phyloP scores from a whole-genome alignment of 2,888 invertebrate genomes.

The Leptinotarsa peninsularis region DNA sequence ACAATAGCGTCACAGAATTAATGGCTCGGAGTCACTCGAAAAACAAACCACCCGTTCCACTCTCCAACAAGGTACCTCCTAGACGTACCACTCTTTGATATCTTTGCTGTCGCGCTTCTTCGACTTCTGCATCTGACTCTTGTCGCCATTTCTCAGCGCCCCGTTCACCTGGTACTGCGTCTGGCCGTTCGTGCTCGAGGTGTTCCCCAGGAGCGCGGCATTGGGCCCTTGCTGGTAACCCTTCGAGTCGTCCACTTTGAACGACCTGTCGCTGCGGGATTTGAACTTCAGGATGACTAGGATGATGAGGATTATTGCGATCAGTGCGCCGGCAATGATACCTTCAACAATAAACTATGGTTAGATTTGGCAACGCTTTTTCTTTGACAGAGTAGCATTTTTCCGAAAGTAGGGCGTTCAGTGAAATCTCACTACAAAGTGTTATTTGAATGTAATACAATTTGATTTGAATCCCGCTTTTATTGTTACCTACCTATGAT shows the following conservation, averaged over 20 bases:
- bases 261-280: slow-evolving; percentile 88
- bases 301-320: slow-evolving; percentile 90
- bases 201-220: slow-evolving; percentile 80
- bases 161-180: slow-evolving; percentile 68
- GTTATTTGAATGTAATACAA: too few relatives aligned
- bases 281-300: slow-evolving; percentile 90
- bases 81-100: slow-evolving; percentile 97
- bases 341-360: slow-evolving; percentile 55
- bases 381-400: too few relatives aligned
- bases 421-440: too few relatives aligned
- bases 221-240: slow-evolving; percentile 81
- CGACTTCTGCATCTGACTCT: slow-evolving; percentile 58
- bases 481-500: slow-evolving; percentile 71
- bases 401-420: too few relatives aligned
- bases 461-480: too few relatives aligned
- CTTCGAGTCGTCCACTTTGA: slow-evolving; percentile 90
- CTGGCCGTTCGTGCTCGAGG: slow-evolving; percentile 68
- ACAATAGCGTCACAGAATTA: slow-evolving; percentile 12
- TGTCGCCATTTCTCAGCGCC: slow-evolving; percentile 69
- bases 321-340: slow-evolving; percentile 90
- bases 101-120: slow-evolving; percentile 86
- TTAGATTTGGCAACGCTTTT: too few relatives aligned
- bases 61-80: slow-evolving; percentile 63
- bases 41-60: slow-evolving; percentile 37
- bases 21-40: slow-evolving; percentile 51